Percentiles rank a stretch among this genome's conserved stretches.
These are phyloP conservation scores for Leptopilina syphax DNA, from an alignment of 2,888 invertebrate genomes.

Conservation along the genomic window DNA sequence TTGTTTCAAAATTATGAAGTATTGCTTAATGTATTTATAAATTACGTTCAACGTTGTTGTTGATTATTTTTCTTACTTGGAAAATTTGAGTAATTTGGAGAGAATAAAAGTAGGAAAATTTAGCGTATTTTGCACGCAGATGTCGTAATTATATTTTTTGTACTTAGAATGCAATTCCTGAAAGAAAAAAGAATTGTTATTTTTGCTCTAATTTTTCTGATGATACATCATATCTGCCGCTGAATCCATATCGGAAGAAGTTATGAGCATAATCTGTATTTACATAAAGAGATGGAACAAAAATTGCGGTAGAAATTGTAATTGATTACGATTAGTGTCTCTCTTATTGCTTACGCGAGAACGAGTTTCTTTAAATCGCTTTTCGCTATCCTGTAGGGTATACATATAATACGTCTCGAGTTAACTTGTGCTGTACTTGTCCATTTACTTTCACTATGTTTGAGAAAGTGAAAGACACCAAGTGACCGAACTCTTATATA, in stretches of 20 bases:
- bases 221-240: no score
- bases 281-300: no score
- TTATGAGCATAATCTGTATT: no score
- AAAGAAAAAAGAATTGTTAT: no score
- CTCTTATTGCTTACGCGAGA: background rate
- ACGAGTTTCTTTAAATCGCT: constrained; percentile 32
- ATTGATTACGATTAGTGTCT: background rate
- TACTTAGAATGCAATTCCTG: no score
- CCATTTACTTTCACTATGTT: constrained; percentile 53
- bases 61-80: background rate
- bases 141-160: no score
- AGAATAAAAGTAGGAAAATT: background rate
- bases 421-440: constrained; percentile 43
- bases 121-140: no score
- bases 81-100: background rate
- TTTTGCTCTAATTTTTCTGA: no score
- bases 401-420: constrained; percentile 6
- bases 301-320: background rate
- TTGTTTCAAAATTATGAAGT: no score
- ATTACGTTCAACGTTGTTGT: no score
- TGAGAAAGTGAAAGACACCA: constrained; percentile 57
- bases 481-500: constrained; percentile 66
- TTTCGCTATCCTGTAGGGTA: constrained; percentile 28
- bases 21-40: no score
- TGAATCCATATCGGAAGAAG: no score